Evolutionary conservation across 2,888 invertebrate genomes (phyloP).

Genomic region (Bursaphelenchus okinawaensis): DNA sequence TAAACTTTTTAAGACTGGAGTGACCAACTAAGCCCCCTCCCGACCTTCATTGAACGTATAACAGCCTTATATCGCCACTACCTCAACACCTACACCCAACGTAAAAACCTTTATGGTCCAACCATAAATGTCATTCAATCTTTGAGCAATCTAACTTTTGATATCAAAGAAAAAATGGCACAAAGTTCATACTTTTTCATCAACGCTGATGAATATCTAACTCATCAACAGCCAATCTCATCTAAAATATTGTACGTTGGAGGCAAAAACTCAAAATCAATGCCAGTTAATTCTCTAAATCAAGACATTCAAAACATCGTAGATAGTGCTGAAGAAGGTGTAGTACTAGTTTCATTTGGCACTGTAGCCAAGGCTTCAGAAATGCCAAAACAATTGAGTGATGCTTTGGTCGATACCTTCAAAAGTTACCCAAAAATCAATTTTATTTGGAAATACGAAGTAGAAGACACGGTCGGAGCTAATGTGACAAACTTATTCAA

Average conservation of each 20-base stretch:
- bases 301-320: constrained; percentile 10
- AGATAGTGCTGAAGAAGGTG: constrained; percentile 14
- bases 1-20: neutral
- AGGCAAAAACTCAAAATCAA: neutral
- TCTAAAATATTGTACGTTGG: constrained; percentile 14
- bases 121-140: neutral
- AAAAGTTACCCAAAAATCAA: constrained; percentile 33
- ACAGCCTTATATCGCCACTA: neutral
- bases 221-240: constrained; percentile 5
- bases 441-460: constrained; percentile 44
- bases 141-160: neutral
- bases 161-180: neutral
- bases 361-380: constrained; percentile 12
- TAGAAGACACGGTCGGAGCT: constrained; percentile 14
- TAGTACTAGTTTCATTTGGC: constrained; percentile 22
- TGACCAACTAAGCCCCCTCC: neutral
- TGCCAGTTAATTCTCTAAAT: neutral
- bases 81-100: neutral
- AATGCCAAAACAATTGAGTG: constrained; percentile 15
- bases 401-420: constrained; percentile 18
- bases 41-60: neutral
- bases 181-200: constrained; percentile 13
- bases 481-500: constrained; percentile 45
- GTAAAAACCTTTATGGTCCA: neutral
- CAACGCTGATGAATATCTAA: constrained; percentile 12